Conservation (phyloP, 2,888 invertebrate genomes). For the Carpatolechia fugitivella region DNA sequence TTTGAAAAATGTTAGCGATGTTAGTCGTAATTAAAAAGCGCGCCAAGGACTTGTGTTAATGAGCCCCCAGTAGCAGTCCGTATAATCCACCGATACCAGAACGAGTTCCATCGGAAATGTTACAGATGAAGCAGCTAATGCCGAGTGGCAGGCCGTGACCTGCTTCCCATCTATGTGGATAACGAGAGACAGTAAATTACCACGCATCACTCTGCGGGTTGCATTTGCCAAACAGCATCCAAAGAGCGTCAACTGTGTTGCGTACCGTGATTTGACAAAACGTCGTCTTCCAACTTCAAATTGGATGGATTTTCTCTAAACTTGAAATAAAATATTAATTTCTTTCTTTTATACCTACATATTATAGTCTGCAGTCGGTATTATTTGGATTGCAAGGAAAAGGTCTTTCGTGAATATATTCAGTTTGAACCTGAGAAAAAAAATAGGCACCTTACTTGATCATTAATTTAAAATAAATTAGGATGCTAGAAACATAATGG, state of each 20-base stretch:
- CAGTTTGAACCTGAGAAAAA: too few relatives aligned
- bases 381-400: too few relatives aligned
- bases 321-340: not conserved
- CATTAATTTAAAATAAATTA: too few relatives aligned
- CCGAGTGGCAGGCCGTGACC: constrained; percentile 32
- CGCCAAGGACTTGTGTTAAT: constrained; percentile 13
- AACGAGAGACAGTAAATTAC: constrained; percentile 23
- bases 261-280: not conserved
- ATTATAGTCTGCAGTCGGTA: too few relatives aligned
- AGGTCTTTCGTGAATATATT: too few relatives aligned
- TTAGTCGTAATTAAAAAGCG: constrained; percentile 3
- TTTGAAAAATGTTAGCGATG: not conserved
- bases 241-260: not conserved
- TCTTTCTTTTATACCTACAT: too few relatives aligned
- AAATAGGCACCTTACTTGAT: too few relatives aligned
- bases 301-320: not conserved
- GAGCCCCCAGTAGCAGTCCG: not conserved
- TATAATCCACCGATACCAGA: constrained; percentile 7
- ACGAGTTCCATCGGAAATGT: constrained; percentile 20
- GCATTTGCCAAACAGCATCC: not conserved
- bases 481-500: too few relatives aligned
- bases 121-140: constrained; percentile 24
- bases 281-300: not conserved
- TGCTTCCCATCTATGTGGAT: constrained; percentile 26
- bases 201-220: constrained; percentile 13